These are phyloP conservation scores for Vanessa atalanta DNA, from an alignment of 1,140 invertebrate genomes.

Conservation along the genomic window DNA sequence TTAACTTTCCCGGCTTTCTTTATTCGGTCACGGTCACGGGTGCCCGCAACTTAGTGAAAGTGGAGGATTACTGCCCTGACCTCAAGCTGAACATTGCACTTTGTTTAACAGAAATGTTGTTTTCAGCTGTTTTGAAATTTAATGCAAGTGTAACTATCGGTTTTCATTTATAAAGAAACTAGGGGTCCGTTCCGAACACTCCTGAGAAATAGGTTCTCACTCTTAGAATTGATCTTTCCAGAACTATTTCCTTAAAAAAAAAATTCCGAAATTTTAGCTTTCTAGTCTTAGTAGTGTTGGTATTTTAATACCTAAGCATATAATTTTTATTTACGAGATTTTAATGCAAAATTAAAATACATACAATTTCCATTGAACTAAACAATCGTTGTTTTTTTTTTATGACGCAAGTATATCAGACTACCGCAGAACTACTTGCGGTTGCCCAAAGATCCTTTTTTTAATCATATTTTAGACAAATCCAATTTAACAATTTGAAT, in stretches of 20 bases:
- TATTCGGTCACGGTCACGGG: conserved; percentile 38
- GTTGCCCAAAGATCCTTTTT: not conserved
- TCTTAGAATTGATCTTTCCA: no score
- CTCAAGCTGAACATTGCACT: conserved; percentile 19
- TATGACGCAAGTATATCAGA: no score
- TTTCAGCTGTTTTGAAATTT: conserved; percentile 25
- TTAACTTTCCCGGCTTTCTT: conserved; percentile 39
- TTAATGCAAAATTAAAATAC: no score
- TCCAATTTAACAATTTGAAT: conserved; percentile 6
- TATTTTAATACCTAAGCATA: not conserved
- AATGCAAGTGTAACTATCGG: conserved; percentile 1
- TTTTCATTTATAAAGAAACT: conserved; percentile 17
- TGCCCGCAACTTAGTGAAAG: conserved; percentile 24
- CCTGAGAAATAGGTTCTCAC: no score
- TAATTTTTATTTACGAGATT: no score
- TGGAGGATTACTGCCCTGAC: conserved; percentile 16
- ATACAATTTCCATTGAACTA: no score
- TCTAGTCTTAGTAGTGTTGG: no score
- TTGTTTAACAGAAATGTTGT: conserved; percentile 7
- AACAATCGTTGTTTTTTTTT: no score
- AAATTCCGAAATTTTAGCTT: no score
- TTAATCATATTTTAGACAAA: not conserved
- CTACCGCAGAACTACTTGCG: no score
- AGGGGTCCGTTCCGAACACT: not conserved
- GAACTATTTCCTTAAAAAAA: no score